Evolutionary conservation across 2,113 vertebrate genomes (phyloP).

Genomic region (Crotalus tigris): DNA sequence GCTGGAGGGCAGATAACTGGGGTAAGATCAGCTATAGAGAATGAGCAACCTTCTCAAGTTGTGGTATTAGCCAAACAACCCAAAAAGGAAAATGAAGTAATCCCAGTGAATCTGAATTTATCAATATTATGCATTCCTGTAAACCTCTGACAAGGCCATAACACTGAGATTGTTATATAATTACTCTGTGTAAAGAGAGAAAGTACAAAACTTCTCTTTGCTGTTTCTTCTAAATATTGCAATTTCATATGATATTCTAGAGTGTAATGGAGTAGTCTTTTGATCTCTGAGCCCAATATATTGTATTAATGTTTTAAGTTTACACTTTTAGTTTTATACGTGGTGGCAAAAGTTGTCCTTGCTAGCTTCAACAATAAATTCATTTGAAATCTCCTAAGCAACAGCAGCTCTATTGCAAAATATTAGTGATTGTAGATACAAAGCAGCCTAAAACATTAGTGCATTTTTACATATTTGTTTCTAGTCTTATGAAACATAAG

Average conservation of each 20-base stretch:
- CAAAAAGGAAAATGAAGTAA: background rate
- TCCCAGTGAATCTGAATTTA: background rate
- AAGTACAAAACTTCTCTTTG: background rate
- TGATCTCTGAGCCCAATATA: background rate
- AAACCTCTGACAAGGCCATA: background rate
- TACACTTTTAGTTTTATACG: background rate
- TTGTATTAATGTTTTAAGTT: background rate
- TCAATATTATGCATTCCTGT: background rate
- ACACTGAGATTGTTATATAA: background rate
- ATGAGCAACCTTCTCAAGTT: constrained; percentile 11
- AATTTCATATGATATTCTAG: background rate
- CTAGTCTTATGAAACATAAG: background rate
- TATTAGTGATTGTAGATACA: background rate
- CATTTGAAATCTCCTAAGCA: background rate
- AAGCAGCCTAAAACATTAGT: background rate
- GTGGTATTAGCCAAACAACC: background rate
- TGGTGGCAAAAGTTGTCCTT: background rate
- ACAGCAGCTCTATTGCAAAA: background rate
- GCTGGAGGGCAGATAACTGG: constrained; percentile 95
- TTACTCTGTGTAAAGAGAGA: background rate
- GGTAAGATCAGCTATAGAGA: constrained; percentile 77
- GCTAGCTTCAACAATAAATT: background rate
- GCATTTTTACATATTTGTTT: background rate
- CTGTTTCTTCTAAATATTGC: background rate
- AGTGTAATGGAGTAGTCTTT: background rate